These are phyloP conservation scores for Macrosiphum euphorbiae DNA, from an alignment of 2,888 invertebrate species.

Conservation along the genomic window DNA sequence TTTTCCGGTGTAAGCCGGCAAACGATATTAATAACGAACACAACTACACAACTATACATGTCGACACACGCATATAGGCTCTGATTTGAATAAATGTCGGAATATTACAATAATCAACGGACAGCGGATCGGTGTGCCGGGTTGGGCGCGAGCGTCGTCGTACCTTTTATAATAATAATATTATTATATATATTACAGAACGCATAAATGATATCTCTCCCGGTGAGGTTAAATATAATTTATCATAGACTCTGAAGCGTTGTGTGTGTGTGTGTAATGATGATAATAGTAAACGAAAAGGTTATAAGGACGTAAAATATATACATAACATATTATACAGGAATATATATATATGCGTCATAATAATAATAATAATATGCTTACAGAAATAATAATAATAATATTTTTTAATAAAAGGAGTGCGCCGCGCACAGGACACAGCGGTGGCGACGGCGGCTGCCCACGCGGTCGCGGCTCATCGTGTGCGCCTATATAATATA, in stretches of 20 bases:
- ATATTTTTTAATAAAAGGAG: constrained; percentile 53
- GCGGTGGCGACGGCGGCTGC: constrained; percentile 41
- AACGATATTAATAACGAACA: constrained; percentile 48
- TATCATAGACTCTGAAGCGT: constrained; percentile 40
- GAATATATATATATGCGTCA: background rate
- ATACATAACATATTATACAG: background rate
- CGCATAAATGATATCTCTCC: constrained; percentile 54
- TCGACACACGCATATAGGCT: background rate
- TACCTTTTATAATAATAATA: constrained; percentile 26
- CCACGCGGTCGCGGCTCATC: constrained; percentile 53
- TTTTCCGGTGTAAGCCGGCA: constrained; percentile 59
- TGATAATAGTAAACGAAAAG: constrained; percentile 53
- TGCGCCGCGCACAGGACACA: constrained; percentile 15
- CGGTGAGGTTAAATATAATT: constrained; percentile 61
- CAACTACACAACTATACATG: background rate
- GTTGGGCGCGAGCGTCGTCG: background rate
- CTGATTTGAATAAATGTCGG: constrained; percentile 61
- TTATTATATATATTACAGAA: constrained; percentile 2
- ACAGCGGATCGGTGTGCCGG: constrained; percentile 44
- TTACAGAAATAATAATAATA: constrained; percentile 37
- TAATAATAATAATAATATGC: constrained; percentile 1
- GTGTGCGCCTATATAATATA: constrained; percentile 18
- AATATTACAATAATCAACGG: constrained; percentile 55
- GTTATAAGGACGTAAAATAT: constrained; percentile 41
- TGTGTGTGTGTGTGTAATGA: constrained; percentile 24